Base-by-base conservation (phyloP, 2,888 invertebrate genomes). In the Falcaria lacertinaria region DNA sequence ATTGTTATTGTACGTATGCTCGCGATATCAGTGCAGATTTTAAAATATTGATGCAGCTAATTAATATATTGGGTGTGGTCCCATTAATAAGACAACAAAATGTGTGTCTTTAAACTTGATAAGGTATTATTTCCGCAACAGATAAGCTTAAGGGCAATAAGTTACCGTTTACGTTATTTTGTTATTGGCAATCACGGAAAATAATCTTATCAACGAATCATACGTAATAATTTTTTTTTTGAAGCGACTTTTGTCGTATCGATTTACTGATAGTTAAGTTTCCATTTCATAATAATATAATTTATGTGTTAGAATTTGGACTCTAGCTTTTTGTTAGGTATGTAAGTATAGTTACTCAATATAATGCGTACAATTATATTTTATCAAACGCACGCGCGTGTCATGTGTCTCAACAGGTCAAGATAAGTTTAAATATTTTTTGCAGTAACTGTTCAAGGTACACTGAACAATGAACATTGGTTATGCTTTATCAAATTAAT, bases 331-430 rank as follows among this genome's bases (percentile, higher is more conserved):
- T n/a, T n/a, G n/a, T n/a, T n/a, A n/a, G n/a, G n/a, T n/a, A n/a
- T n/a, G n/a, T n/a, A n/a, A n/a, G n/a, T n/a, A 22, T 22, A 22
- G 1, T 22, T 1, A 6, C 22, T 22, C 22, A 22, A 7, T 28
- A 28, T 28, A 11, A 28, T 3, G 2, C 1, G 7, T 28, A 28
- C 28, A 28, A 37, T 37, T 15, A 35, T 28, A 14, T 34, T 14
- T 38, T 33, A 42, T 32, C 33, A 5, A 8, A 16, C 22, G 37
- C 43, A 43, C 38, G 43, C 39, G 37, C 15, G 14, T 33, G 34
- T 8, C 33, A 2, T 36, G 36, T 42, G 42, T 14, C 22, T 15
- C 7, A 4, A 13, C 13, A 4, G 33, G 39, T 32, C 16, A 22
- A 14, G 41, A n/a, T 22, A 34, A 41, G 41, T 33, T 17, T 13